Conservation (phyloP, 2,797 vertebrate genomes). For the Eutrigla gurnardus region DNA sequence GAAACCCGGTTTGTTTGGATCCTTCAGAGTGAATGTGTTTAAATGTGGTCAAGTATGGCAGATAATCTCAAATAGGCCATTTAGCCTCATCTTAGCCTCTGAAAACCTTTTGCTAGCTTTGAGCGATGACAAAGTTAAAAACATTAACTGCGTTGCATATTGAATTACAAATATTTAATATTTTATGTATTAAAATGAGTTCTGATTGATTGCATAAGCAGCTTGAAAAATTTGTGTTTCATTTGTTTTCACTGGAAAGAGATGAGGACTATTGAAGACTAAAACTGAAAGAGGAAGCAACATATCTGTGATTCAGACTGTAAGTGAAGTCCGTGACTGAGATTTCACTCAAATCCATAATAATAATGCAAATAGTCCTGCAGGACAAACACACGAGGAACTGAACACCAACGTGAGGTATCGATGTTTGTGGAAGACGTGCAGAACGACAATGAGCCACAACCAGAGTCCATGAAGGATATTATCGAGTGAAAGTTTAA, state of each 20-base stretch:
- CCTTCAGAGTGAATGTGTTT: not conserved
- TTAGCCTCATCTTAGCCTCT: too few relatives aligned
- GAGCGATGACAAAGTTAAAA: not conserved
- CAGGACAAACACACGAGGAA: not conserved
- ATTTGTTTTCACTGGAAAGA: not conserved
- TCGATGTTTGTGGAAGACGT: not conserved
- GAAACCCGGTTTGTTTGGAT: not conserved
- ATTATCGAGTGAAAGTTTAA: slow-evolving; percentile 72
- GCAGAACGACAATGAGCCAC: slow-evolving; percentile 46
- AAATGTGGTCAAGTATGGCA: not conserved
- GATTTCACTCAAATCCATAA: not conserved
- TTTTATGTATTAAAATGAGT: too few relatives aligned
- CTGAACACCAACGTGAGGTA: not conserved
- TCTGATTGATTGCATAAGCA: too few relatives aligned
- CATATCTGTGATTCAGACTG: not conserved
- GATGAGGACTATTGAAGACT: not conserved
- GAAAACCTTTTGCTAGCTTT: not conserved
- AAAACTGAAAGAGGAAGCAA: not conserved
- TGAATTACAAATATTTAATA: not conserved
- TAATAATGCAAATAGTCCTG: not conserved
- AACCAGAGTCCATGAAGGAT: slow-evolving; percentile 45
- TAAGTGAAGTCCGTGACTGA: not conserved
- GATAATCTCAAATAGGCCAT: not conserved
- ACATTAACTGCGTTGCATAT: not conserved
- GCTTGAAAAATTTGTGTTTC: not conserved